These are phyloP conservation scores for Prinia subflava DNA, from an alignment of 2,113 vertebrate genomes.

Conservation along the genomic window DNA sequence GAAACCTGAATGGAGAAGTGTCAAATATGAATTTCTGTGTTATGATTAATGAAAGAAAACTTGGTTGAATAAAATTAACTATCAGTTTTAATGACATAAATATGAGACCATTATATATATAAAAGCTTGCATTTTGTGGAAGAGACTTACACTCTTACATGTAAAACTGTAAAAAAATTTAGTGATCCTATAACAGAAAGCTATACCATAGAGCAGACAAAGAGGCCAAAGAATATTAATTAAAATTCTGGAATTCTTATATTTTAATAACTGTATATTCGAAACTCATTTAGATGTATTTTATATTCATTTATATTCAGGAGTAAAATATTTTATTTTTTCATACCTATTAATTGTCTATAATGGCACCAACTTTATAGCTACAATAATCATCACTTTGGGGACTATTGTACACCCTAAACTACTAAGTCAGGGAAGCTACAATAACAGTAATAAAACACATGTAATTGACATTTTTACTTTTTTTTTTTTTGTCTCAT, in stretches of 20 bases:
- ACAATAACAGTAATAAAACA: not conserved
- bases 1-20: constrained; percentile 7
- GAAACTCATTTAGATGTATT: not conserved
- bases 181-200: not conserved
- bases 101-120: not conserved
- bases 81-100: not conserved
- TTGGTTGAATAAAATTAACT: not conserved
- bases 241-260: not conserved
- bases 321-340: not conserved
- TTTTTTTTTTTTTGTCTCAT: not conserved
- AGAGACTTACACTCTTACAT: not conserved
- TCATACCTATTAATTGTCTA: not conserved
- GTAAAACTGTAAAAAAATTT: not conserved
- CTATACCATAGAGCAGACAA: not conserved
- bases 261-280: not conserved
- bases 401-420: not conserved
- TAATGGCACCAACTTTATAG: not conserved
- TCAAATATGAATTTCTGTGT: not conserved
- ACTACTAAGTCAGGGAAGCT: not conserved
- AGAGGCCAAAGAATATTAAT: not conserved
- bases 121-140: not conserved
- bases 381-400: not conserved
- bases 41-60: not conserved
- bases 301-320: not conserved
- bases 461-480: not conserved